A percentile compares a stretch with the other conserved stretches of the same genome.
Conservation (phyloP, 2,797 vertebrate species). For the Phaenicophaeus curvirostris region DNA sequence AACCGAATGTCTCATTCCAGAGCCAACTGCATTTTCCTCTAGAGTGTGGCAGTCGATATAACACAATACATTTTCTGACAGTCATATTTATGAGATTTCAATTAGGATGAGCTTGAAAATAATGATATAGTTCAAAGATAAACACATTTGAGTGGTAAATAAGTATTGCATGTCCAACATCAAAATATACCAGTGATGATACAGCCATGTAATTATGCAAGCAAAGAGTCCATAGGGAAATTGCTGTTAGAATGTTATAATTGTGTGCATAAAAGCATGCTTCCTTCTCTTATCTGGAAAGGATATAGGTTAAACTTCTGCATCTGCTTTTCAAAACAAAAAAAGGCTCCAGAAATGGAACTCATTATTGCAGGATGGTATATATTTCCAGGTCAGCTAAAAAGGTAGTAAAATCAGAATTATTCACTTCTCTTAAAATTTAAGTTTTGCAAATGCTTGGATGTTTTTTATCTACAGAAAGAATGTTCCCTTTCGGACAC, state of each 20-base stretch:
- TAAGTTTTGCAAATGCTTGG: slow-evolving; percentile 27
- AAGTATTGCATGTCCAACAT: neutral
- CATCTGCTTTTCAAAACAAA: slow-evolving; percentile 42
- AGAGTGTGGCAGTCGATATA: neutral
- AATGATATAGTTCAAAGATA: neutral
- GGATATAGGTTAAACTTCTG: neutral
- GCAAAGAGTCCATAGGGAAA: neutral
- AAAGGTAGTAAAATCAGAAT: slow-evolving; percentile 37
- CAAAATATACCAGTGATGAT: neutral
- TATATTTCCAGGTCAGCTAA: slow-evolving; percentile 10
- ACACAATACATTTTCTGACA: neutral
- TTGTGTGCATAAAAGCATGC: neutral
- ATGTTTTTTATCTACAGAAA: slow-evolving; percentile 26
- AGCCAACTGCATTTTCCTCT: neutral
- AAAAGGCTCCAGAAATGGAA: slow-evolving; percentile 29
- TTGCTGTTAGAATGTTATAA: neutral
- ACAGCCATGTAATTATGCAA: neutral
- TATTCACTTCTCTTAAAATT: slow-evolving; percentile 16
- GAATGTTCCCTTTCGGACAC: slow-evolving; percentile 17
- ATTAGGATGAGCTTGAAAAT: neutral
- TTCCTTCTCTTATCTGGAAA: slow-evolving; percentile 27
- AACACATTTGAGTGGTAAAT: neutral
- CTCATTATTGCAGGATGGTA: slow-evolving; percentile 3
- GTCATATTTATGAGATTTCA: neutral
- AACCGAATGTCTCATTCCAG: neutral